Evolutionary conservation across 2,888 invertebrate genomes (phyloP), one percentile per base, ranked within the genome.

Genomic region (Coelinius sp.): DNA sequence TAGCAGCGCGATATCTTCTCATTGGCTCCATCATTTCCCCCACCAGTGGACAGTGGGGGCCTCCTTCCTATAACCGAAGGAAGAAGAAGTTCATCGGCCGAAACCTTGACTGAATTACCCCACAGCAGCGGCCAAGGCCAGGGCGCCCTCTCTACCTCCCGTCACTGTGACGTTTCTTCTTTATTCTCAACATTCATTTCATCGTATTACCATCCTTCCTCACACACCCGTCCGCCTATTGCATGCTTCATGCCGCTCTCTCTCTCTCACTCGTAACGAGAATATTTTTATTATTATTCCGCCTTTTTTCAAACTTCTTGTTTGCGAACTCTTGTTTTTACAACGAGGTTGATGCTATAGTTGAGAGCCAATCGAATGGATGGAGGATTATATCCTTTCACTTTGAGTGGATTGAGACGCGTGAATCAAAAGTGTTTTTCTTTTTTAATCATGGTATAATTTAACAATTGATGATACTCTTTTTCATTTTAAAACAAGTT

Each of bases 71-170:
- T 52, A 38, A 27, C 38, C 31, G 35, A 38, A 59, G 77, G 71
- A 75, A 68, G 71, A 75, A 68, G 82, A 89, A 92, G 93, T 93
- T 93, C 93, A 93, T 92, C 92, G 93, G 91, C 93, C 90, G 92
- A 92, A 93, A 94, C 94, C 94, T 94, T 94, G 93, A 93, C 93
- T 93, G 93, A 93, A 91, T 93, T 92, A 93, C 93, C 91, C 91
- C 90, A 86, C 86, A 85, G 85, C 88, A 83, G 84, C 88, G 92
- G 93, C 92, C 92, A 92, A 92, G 92, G 92, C 91, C 92, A 91
- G 89, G 89, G 90, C 81, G 80, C 82, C 82, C 82, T 81, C 82
- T 80, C 83, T 79, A 78, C 80, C 81, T 78, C 77, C 71, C 77
- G 76, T 79, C 72, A 41, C 59, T 73, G 64, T 70, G 71, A 65